These are phyloP conservation scores for Unio delphinus DNA, from an alignment of 2,888 invertebrate species.

Conservation along the genomic window DNA sequence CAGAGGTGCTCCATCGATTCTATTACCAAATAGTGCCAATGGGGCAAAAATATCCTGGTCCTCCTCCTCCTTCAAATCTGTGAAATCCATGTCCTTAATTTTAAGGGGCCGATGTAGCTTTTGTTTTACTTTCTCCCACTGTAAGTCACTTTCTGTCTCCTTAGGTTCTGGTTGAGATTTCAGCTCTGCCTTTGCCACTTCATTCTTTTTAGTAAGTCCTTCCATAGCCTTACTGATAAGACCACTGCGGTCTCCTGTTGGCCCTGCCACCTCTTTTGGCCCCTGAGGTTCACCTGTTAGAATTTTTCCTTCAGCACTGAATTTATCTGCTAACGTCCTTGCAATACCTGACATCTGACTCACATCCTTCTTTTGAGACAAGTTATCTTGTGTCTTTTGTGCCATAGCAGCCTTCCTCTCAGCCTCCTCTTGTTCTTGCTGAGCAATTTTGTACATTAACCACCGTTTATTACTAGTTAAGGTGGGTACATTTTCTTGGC, in stretches of 20 bases:
- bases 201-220: slow-evolving; percentile 75
- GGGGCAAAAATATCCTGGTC: slow-evolving; percentile 81
- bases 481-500: slow-evolving; percentile 20
- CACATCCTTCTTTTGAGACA: slow-evolving; percentile 32
- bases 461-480: slow-evolving; percentile 68
- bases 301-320: slow-evolving; percentile 23
- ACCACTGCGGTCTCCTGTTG: slow-evolving; percentile 81
- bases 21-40: slow-evolving; percentile 37
- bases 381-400: slow-evolving; percentile 8
- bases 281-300: slow-evolving; percentile 30
- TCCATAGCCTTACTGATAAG: slow-evolving; percentile 94
- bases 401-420: neutral
- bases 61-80: slow-evolving; percentile 90
- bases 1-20: slow-evolving; percentile 37
- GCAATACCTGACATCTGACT: slow-evolving; percentile 12
- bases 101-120: slow-evolving; percentile 77
- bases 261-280: slow-evolving; percentile 34
- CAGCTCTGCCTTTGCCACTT: slow-evolving; percentile 65
- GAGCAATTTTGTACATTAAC: slow-evolving; percentile 69
- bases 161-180: slow-evolving; percentile 74
- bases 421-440: slow-evolving; percentile 29
- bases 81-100: slow-evolving; percentile 95
- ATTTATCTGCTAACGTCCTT: slow-evolving; percentile 10
- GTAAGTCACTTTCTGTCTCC: slow-evolving; percentile 92
- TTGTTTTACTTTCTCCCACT: slow-evolving; percentile 89